Base-by-base conservation (phyloP, 2,888 invertebrate species). In the Leptopilina syphax region DNA sequence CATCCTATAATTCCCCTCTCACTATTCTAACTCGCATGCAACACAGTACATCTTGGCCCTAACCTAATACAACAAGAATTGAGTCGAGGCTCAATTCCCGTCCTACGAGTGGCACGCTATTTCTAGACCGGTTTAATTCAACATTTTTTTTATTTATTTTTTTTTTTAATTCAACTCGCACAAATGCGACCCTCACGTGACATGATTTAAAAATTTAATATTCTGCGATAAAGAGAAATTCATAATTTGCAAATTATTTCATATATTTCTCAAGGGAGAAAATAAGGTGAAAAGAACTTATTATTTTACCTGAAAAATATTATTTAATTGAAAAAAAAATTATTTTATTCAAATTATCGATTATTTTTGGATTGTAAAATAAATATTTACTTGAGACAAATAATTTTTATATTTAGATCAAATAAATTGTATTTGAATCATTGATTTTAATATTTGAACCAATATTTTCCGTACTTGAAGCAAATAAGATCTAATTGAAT, bases 61-160 rank as follows among this genome's bases (percentile, higher is more conserved):
- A 90, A 90, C 90, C 90, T 90, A 88, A 89, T 90, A 87, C 90
- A 90, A 90, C 89, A 84, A 87, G 87, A 87, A 83, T 84, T 83
- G 85, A 81, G 86, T 86, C 86, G 86, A 86, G 88, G 50, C 50
- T 50, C 70, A 82, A 63, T 50, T 70, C 73, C 73, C 54, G 73
- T 54, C 73, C 82, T 73, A 54, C 54, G 54, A 57, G 54, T 24
- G 34, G 73, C 73, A 79, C 81, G 77, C 77, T 79, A 83, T 81
- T 81, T 83, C 79, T 83, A 78, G 88, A 90, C 90, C 90, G 90
- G 90, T 89, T 90, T 83, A 44, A 66, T 79, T 73, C 66, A 63
- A 66, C 47, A 54, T 57, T 57, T 54, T 50, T 50, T 50, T 73
- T 54, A 4, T 41, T 8, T 44, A 5, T 8, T 44, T 7, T 44